phyloP scores from a whole-genome alignment of 2,797 vertebrate genomes.

The Melopsittacus undulatus region DNA sequence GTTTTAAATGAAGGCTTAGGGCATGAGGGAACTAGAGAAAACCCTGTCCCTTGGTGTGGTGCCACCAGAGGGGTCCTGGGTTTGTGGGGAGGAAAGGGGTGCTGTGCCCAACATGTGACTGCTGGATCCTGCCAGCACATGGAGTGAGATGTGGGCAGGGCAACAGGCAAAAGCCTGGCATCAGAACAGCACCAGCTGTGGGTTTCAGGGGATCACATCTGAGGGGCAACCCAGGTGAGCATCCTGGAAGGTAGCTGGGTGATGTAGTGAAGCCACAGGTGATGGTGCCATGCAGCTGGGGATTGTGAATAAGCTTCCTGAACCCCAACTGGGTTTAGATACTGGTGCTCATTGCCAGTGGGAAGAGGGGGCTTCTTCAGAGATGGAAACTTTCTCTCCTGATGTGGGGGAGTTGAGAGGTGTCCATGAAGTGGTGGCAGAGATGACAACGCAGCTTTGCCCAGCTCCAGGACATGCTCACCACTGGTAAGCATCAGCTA shows the following conservation, averaged over 20 bases:
- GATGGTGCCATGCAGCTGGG: background rate
- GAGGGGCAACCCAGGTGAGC: background rate
- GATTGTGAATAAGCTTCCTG: background rate
- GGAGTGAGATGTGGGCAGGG: background rate
- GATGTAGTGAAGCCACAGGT: background rate
- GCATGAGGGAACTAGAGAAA: background rate
- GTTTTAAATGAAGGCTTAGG: background rate
- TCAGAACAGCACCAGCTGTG: background rate
- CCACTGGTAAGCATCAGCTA: background rate
- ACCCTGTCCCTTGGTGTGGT: background rate
- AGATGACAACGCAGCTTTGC: background rate
- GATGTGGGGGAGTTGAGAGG: background rate
- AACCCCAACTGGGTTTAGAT: background rate
- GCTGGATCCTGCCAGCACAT: background rate
- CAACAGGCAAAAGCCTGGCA: background rate
- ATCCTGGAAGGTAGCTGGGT: background rate
- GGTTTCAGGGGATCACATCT: background rate
- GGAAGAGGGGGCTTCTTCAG: background rate
- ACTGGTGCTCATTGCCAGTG: background rate
- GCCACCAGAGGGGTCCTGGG: background rate
- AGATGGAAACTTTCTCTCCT: background rate
- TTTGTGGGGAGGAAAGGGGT: background rate
- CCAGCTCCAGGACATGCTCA: background rate
- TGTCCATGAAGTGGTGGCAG: background rate
- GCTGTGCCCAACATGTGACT: background rate